These are phyloP conservation scores for Tortrix viridana DNA, from an alignment of 2,888 invertebrate species.

Conservation along the genomic window DNA sequence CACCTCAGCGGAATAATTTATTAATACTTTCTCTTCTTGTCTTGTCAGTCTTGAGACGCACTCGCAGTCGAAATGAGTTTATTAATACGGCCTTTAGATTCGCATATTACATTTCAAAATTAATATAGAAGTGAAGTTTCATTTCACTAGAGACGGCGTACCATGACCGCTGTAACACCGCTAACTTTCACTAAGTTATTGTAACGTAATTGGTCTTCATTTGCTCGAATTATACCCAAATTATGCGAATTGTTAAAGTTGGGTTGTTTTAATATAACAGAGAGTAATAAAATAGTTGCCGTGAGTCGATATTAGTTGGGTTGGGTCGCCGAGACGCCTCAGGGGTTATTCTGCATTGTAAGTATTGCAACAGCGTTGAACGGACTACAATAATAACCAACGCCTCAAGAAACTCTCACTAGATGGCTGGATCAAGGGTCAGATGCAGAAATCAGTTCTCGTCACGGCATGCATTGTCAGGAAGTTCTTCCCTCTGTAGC, in stretches of 20 bases:
- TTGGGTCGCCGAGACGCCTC: constrained; percentile 4
- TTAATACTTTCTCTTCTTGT: too few species aligned
- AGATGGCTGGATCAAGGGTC: too few species aligned
- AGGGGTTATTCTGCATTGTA: too few species aligned
- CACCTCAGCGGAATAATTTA: too few species aligned
- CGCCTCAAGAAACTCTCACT: too few species aligned
- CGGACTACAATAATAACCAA: too few species aligned
- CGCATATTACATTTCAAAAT: constrained; percentile 5
- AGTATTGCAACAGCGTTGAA: too few species aligned
- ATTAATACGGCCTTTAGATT: constrained; percentile 2
- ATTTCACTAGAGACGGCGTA: background rate
- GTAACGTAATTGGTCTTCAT: constrained; percentile 10
- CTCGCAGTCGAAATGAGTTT: too few species aligned
- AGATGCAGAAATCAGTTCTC: too few species aligned
- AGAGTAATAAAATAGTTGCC: constrained; percentile 29
- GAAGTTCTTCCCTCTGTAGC: too few species aligned
- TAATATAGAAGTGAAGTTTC: constrained; percentile 29
- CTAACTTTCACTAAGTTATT: constrained; percentile 8
- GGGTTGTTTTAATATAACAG: constrained; percentile 24
- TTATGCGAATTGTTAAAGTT: constrained; percentile 20
- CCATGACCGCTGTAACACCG: constrained; percentile 11
- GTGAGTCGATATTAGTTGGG: constrained; percentile 23
- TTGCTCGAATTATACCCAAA: constrained; percentile 2
- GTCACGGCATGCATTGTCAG: too few species aligned
- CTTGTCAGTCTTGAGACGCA: too few species aligned